These are phyloP conservation scores for Megaustenia siamemsis DNA, from an alignment of 2,888 invertebrate genomes.

Conservation along the genomic window DNA sequence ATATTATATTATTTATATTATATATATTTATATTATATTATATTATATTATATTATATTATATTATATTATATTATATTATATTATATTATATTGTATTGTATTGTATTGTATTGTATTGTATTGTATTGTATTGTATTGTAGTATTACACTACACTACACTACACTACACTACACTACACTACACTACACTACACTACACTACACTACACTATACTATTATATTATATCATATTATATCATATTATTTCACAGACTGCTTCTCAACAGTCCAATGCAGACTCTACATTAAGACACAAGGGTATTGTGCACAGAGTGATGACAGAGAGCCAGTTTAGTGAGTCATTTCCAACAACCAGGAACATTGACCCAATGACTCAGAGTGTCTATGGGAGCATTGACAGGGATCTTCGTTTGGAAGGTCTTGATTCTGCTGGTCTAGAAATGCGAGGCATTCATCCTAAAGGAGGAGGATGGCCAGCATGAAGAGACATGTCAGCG, in stretches of 20 bases:
- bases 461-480: not conserved
- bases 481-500: slow-evolving; percentile 47
- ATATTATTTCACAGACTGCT: slow-evolving; percentile 17
- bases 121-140: no score
- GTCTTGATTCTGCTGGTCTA: slow-evolving; percentile 44
- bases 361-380: slow-evolving; percentile 73
- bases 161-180: no score
- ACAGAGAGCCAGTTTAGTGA: slow-evolving; percentile 68
- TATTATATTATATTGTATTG: no score
- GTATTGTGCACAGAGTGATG: slow-evolving; percentile 58
- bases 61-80: no score
- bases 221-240: no score
- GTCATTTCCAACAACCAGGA: slow-evolving; percentile 60
- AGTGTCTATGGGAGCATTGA: slow-evolving; percentile 77
- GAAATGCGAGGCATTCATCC: slow-evolving; percentile 11
- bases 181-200: no score
- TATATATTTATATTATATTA: no score
- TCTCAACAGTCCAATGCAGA: slow-evolving; percentile 25
- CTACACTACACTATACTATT: no score
- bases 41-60: no score
- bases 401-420: slow-evolving; percentile 66
- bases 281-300: slow-evolving; percentile 37
- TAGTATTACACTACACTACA: no score
- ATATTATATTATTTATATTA: no score
- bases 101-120: no score